Evolutionary conservation across 2,888 invertebrate species (phyloP).

Genomic region (Caradrina kadenii): DNA sequence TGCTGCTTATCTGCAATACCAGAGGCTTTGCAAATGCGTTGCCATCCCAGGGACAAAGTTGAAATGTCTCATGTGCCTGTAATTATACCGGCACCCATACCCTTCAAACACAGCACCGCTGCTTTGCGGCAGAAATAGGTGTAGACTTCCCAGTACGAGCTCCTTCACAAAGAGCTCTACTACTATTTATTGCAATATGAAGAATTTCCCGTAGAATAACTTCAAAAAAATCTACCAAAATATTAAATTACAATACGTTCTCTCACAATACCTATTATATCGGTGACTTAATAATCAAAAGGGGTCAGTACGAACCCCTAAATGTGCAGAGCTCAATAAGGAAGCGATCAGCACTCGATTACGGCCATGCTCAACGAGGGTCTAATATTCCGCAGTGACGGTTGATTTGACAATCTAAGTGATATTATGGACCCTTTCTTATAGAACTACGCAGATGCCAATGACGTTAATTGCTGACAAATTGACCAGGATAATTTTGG

Average conservation of each 20-base stretch:
- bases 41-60: too few species aligned
- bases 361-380: conserved; percentile 47
- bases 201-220: not conserved
- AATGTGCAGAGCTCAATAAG: conserved; percentile 46
- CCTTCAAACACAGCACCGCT: too few species aligned
- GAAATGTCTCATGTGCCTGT: too few species aligned
- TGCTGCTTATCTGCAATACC: too few species aligned
- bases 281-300: conserved; percentile 35
- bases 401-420: conserved; percentile 53
- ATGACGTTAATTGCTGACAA: conserved; percentile 31
- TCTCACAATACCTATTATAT: conserved; percentile 3
- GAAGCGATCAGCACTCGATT: conserved; percentile 44
- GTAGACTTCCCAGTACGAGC: too few species aligned
- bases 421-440: conserved; percentile 52
- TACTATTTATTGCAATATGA: too few species aligned
- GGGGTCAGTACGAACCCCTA: conserved; percentile 8
- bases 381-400: conserved; percentile 51
- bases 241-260: not conserved
- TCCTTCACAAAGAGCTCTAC: too few species aligned
- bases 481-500: not conserved
- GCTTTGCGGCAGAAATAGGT: too few species aligned
- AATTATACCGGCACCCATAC: too few species aligned
- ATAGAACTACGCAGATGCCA: conserved; percentile 5
- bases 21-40: too few species aligned
- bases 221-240: not conserved